Evolutionary conservation across 2,888 invertebrate species (phyloP).

Genomic region (Tenodera sinensis): DNA sequence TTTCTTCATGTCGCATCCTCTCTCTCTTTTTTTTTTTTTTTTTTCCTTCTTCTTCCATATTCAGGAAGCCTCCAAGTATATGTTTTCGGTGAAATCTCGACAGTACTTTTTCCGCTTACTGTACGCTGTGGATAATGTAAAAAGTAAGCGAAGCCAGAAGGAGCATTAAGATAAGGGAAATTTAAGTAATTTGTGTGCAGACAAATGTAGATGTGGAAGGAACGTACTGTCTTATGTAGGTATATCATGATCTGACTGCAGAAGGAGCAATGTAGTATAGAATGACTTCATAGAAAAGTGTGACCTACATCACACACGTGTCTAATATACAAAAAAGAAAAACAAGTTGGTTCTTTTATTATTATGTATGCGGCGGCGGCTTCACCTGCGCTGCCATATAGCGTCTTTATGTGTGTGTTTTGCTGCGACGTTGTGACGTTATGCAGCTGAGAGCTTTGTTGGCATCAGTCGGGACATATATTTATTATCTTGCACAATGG

Average conservation of each 20-base stretch:
- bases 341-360: neutral
- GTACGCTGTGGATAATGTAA: too few relatives aligned
- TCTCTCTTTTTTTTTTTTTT: too few relatives aligned
- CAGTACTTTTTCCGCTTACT: too few relatives aligned
- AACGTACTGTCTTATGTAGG: too few relatives aligned
- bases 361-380: neutral
- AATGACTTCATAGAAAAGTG: neutral
- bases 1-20: too few relatives aligned
- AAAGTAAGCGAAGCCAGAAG: too few relatives aligned
- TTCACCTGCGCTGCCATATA: neutral
- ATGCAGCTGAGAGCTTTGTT: neutral
- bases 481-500: neutral
- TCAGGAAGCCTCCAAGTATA: too few relatives aligned
- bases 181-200: too few relatives aligned
- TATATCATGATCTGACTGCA: neutral
- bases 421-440: neutral
- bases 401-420: neutral
- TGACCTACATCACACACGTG: neutral
- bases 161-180: too few relatives aligned
- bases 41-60: too few relatives aligned
- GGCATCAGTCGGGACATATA: neutral
- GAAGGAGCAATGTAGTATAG: neutral
- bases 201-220: too few relatives aligned
- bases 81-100: too few relatives aligned
- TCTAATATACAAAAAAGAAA: neutral